Evolutionary conservation across 2,888 invertebrate species (phyloP), one percentile per base, ranked within the genome.

Genomic region (Lutraria lutraria): DNA sequence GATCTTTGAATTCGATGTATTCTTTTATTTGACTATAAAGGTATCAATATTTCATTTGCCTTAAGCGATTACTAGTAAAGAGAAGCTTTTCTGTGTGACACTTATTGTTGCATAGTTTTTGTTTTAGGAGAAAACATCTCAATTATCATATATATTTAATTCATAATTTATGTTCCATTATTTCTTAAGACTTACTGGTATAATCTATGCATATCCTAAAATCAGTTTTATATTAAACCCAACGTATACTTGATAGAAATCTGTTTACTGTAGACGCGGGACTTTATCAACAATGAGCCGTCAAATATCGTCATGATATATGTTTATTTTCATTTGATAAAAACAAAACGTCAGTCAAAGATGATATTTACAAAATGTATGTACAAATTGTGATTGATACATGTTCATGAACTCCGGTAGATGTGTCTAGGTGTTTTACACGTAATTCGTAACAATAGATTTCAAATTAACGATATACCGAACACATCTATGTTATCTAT

Each of bases 301-400:
- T 68, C 63, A 68, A 68, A n/a, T 68, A 34, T 76, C 76, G 31
- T 8, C 76, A 19, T 76, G 76, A 34, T 76, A 19, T 25, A 34
- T 76, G 76, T 76, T 76, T 76, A 76, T 76, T 76, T 34, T 76
- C 19, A 76, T 76, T 76, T 76, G 34, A 76, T 76, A 76, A 76
- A 76, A 76, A 76, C 25, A 76, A 76, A 31, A 76, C 16, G 34
- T 76, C 76, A 76, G 31, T 76, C 76, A 34, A 0, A 76, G 6
- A 68, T 68, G 63, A 68, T 68, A 68, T 25, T n/a, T 76, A 76
- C 76, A 76, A 76, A 76, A 31, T 76, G 31, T 31, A 31, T 76
- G 76, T 76, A 76, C 19, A 13, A 34, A 76, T 16, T 16, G 76
- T 76, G 76, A 76, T 76, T 76, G 76, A 76, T 76, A 31, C 34